Base-by-base conservation (phyloP, 2,797 vertebrate genomes). In the Synanceia verrucosa region DNA sequence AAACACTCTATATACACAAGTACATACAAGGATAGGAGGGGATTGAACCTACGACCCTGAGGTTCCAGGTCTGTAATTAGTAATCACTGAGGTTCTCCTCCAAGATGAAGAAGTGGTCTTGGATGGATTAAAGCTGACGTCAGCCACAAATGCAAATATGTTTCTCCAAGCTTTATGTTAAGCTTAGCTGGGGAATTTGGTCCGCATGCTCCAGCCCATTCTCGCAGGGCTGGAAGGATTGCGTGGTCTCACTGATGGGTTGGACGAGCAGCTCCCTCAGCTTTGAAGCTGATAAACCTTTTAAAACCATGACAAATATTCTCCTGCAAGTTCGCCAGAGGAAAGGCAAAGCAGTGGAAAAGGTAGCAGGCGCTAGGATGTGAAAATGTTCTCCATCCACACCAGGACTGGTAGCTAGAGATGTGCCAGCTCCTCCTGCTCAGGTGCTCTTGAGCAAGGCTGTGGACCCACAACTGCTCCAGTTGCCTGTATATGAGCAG, bases 201-300 rank as follows among this genome's bases (percentile, higher is more conserved):
- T 91, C 89, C 88, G 85, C 81, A 81, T 76, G 82, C 82, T 92
- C 78, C 26, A 64, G 66, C 67, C 79, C 86, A 88, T 91, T 93
- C 83, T 91, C 79, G 86, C 59, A 48, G 81, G 9, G 82, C 88
- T 91, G 81, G 89, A 81, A 93, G 89, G 90, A 92, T 89, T 90
- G 86, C 77, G 69, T 81, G 82, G 88, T 86, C 81, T 74, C 79
- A 84, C 84, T 73, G 87, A 90, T 86, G 89, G 86, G 78, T 73
- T 87, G 83, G 87, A 85, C 76, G 80, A 89, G 80, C 82, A 74
- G 88, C 75, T 88, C 84, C 76, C 76, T 83, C 73, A 65, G 86
- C 93, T 94, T 94, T 94, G 92, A 94, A 94, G 92, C 90, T 85
- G 80, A 90, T 93, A 93, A 94, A 93, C 91, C 93, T 86, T 91